Conservation (phyloP, 2,113 vertebrate genomes). For the Thinocorus orbignyianus region DNA sequence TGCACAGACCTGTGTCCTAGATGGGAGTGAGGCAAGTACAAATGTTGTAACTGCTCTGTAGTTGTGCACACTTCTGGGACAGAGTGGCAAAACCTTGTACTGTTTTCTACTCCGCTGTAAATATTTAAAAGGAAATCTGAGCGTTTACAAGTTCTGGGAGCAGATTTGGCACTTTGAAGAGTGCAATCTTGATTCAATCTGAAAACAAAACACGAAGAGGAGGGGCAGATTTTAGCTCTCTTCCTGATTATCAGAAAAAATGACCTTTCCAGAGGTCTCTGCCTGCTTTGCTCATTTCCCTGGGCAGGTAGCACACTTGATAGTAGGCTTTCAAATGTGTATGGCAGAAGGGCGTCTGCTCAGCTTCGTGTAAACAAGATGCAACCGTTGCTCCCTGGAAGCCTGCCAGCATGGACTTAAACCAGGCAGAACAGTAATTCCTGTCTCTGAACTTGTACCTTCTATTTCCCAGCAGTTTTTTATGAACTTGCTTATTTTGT, state of each 20-base stretch:
- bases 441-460: not conserved
- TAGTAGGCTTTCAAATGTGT: not conserved
- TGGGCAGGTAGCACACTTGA: not conserved
- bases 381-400: not conserved
- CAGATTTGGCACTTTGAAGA: not conserved
- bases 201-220: not conserved
- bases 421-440: not conserved
- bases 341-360: not conserved
- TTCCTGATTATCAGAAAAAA: not conserved
- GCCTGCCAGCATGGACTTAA: not conserved
- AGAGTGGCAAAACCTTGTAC: not conserved
- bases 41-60: not conserved
- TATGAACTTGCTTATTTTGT: not conserved
- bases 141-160: not conserved
- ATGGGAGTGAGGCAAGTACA: rapidly evolving
- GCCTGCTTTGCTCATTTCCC: not conserved
- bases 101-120: not conserved
- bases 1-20: not conserved
- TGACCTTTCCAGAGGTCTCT: not conserved
- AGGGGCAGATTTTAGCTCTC: not conserved
- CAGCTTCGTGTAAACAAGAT: not conserved
- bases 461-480: not conserved
- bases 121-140: not conserved
- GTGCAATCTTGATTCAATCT: not conserved
- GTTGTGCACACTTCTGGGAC: not conserved